These are phyloP conservation scores for Ypsolopha scabrella DNA, from an alignment of 2,888 invertebrate genomes.

Conservation along the genomic window DNA sequence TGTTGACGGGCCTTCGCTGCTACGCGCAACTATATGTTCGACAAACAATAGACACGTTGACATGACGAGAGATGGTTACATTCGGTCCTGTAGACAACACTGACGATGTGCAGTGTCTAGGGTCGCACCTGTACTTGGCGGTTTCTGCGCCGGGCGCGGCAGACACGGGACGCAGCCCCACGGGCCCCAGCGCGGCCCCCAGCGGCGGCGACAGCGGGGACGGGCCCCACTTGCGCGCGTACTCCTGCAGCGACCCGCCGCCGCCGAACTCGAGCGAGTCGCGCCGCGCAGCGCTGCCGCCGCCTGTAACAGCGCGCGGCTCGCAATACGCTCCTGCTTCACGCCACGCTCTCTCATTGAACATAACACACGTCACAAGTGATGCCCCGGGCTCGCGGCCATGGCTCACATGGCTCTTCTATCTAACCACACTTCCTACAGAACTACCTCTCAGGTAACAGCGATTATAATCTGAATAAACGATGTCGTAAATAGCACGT, in stretches of 20 bases:
- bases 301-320: conserved; percentile 36
- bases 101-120: conserved; percentile 3
- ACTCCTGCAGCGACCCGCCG: conserved; percentile 57
- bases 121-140: conserved; percentile 73
- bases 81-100: no score
- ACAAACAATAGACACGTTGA: no score
- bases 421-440: no score
- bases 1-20: no score
- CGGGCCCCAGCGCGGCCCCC: conserved; percentile 71
- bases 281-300: conserved; percentile 44
- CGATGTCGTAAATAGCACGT: no score
- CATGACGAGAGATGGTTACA: no score
- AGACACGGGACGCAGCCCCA: conserved; percentile 73
- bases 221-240: conserved; percentile 71
- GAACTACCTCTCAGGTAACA: no score
- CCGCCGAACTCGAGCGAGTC: conserved; percentile 71
- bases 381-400: no score
- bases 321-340: not conserved
- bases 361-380: no score
- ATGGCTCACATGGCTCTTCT: no score
- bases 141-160: conserved; percentile 93
- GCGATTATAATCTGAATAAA: no score
- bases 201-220: conserved; percentile 80
- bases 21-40: no score
- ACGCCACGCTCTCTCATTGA: not conserved